Conservation (phyloP, 2,797 vertebrate genomes). For the Meda fulgida region DNA sequence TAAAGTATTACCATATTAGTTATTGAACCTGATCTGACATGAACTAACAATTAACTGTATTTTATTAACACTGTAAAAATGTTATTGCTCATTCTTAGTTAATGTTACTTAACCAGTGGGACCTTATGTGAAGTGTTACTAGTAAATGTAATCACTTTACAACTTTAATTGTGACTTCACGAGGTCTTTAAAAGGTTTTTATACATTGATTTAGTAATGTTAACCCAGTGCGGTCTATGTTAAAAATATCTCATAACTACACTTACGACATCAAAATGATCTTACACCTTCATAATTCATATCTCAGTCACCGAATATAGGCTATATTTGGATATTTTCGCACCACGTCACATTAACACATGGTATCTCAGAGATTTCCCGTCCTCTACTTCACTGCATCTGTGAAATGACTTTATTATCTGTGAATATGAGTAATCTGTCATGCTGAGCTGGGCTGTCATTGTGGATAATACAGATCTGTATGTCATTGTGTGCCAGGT, state of each 20-base stretch:
- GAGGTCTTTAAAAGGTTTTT: neutral
- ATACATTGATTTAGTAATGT: neutral
- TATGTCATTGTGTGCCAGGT: slow-evolving; percentile 9
- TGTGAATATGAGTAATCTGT: slow-evolving; percentile 19
- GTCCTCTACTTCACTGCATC: neutral
- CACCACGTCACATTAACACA: neutral
- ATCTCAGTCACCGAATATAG: neutral
- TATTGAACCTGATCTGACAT: neutral
- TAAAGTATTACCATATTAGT: neutral
- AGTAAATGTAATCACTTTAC: neutral
- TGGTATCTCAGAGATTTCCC: neutral
- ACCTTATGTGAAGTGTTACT: neutral
- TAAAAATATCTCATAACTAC: neutral
- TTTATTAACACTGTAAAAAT: neutral
- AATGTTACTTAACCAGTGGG: neutral
- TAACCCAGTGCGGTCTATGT: neutral
- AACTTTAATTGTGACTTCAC: neutral
- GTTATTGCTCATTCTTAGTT: neutral
- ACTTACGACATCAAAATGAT: neutral
- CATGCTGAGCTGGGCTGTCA: slow-evolving; percentile 10
- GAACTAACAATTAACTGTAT: neutral
- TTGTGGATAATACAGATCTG: neutral
- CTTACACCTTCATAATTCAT: slow-evolving; percentile 1
- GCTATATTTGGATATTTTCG: neutral
- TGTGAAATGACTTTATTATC: neutral